Evolutionary conservation across 1,140 invertebrate genomes (phyloP).

Genomic region (Teleopsis dalmanni): DNA sequence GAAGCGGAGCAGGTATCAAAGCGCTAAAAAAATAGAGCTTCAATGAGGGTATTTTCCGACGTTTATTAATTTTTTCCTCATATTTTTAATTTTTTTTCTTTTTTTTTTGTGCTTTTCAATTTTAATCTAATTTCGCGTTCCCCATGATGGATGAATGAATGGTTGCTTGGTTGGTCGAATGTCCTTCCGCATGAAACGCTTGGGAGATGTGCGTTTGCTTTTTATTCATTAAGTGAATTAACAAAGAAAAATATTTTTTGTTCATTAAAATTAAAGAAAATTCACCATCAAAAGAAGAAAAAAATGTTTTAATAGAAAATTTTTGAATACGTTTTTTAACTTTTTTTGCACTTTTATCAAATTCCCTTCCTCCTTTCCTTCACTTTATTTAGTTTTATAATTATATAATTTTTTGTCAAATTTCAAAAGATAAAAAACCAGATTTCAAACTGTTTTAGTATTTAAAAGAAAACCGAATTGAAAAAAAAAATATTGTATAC

Average conservation of each 20-base stretch:
- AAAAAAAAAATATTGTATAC: no score
- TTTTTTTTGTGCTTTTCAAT: not conserved
- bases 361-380: no score
- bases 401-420: no score
- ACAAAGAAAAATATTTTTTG: conserved; percentile 14
- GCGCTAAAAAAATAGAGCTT: not conserved
- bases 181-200: not conserved
- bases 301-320: not conserved
- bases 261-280: conserved; percentile 13
- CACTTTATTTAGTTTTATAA: no score
- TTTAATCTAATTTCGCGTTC: conserved; percentile 1
- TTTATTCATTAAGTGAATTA: conserved; percentile 14
- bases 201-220: conserved; percentile 3
- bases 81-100: not conserved
- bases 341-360: no score
- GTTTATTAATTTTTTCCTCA: not conserved
- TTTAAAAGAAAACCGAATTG: no score
- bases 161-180: not conserved
- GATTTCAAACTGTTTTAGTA: no score
- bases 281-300: no score
- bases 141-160: conserved; percentile 9
- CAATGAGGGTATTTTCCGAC: not conserved
- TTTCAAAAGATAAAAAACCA: no score
- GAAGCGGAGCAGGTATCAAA: conserved; percentile 34
- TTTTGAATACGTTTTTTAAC: not conserved